phyloP scores from a whole-genome alignment of 2,113 vertebrate species.

The Pandion haliaetus region DNA sequence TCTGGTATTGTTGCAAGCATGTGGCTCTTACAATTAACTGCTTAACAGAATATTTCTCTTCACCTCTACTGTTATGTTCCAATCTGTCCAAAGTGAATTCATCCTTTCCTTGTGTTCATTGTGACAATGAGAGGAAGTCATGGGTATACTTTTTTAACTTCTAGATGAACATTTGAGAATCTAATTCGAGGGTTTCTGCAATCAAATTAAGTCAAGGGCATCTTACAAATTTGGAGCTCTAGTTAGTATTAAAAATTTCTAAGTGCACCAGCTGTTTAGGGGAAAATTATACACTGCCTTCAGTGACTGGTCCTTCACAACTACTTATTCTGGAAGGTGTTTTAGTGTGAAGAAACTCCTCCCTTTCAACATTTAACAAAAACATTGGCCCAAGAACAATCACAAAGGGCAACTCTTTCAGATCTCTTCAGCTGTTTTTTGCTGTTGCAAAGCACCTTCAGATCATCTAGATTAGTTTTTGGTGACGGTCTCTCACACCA shows the following conservation, averaged over 20 bases:
- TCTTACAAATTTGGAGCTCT: background rate
- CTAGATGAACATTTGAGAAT: background rate
- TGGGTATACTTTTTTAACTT: background rate
- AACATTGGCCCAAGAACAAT: background rate
- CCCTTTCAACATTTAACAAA: background rate
- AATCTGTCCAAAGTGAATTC: background rate
- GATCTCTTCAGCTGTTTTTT: background rate
- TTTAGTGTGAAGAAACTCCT: background rate
- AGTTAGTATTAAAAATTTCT: background rate
- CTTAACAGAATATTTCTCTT: background rate
- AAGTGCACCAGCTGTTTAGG: background rate
- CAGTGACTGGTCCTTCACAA: background rate
- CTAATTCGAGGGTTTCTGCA: background rate
- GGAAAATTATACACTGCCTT: background rate
- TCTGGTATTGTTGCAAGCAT: background rate
- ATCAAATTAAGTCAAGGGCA: background rate
- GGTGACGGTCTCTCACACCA: background rate
- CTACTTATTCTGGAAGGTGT: background rate
- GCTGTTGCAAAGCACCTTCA: background rate
- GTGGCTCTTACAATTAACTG: background rate
- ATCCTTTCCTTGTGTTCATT: background rate
- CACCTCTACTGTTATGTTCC: background rate
- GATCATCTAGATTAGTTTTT: background rate
- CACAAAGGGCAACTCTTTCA: background rate
- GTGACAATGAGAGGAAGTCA: background rate